Evolutionary conservation across 2,888 invertebrate species (phyloP).

Genomic region (Dynastes maya): DNA sequence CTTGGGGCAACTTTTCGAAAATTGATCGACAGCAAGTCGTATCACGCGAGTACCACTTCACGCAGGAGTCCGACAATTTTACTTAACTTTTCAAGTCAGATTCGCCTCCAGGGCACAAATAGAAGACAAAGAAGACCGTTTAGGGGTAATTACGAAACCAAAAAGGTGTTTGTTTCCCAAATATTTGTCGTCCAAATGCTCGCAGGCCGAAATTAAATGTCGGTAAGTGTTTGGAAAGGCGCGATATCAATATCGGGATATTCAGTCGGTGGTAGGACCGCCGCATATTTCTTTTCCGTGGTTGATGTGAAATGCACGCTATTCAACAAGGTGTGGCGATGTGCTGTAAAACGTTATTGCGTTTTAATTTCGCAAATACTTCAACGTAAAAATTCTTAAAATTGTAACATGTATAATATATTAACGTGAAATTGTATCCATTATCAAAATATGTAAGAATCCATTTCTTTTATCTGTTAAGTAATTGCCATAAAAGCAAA

Average conservation of each 20-base stretch:
- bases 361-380: constrained; percentile 40
- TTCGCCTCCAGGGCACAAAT: neutral
- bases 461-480: constrained; percentile 39
- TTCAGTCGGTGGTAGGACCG: neutral
- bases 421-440: neutral
- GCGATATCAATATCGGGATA: constrained; percentile 3
- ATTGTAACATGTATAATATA: constrained; percentile 37
- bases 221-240: constrained; percentile 8
- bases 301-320: constrained; percentile 28
- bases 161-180: constrained; percentile 22
- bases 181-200: constrained; percentile 7
- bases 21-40: constrained; percentile 5
- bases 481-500: constrained; percentile 18
- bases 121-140: neutral
- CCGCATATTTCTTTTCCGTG: constrained; percentile 4
- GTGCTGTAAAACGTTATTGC: constrained; percentile 26
- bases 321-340: constrained; percentile 42
- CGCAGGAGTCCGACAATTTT: neutral
- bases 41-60: constrained; percentile 8
- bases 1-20: neutral
- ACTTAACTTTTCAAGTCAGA: constrained; percentile 13
- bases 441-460: constrained; percentile 34
- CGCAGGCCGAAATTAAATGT: constrained; percentile 11
- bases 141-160: neutral
- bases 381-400: constrained; percentile 43